Evolutionary conservation across 64 coral and sea anemone species (phyloP), one percentile per base, ranked within the genome.

Genomic region (Actinia equina): DNA sequence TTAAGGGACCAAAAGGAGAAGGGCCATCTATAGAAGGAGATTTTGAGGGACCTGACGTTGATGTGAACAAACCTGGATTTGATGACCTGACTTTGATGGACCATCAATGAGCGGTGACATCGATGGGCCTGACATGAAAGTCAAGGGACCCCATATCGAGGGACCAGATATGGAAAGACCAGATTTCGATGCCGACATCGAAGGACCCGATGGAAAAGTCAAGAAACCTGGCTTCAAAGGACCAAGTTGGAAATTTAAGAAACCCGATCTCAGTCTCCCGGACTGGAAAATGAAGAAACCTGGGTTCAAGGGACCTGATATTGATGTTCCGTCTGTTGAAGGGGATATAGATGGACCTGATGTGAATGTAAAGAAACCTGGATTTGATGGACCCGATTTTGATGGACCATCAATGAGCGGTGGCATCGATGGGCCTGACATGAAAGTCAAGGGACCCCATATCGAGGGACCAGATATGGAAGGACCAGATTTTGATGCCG

Each of bases 191-290:
- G 80, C 51, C 17, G 51, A 82, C 16, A 82, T 82, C 7, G 80
- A 82, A 17, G 23, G 25, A 54, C 80, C 41, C 3, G 80, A 44
- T 46, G 69, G 69, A 74, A 74, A 74, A 74, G 17, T 74, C 1
- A 74, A 74, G 15, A 41, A 41, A 74, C 55, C 82, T 15, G 55
- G 82, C 11, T 83, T 52, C 18, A 83, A 83, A 83, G 82, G 82
- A 20, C 20, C 82, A 11, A 83, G 82, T 43, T 83, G 82, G 82
- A 83, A 83, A 83, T 83, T 83, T 13, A 83, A 83, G 82, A 59
- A 59, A 83, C 82, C 82, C 4, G 82, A 83, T 54, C 14, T 83
- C 17, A 83, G 46, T 59, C n/a, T 52, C 4, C 82, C 82, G 19
- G 82, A 59, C 51, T 83, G 82, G 82, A 83, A 83, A 13, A 5